Conservation (phyloP, 2,113 vertebrate species). For the Pterocles orientalis region DNA sequence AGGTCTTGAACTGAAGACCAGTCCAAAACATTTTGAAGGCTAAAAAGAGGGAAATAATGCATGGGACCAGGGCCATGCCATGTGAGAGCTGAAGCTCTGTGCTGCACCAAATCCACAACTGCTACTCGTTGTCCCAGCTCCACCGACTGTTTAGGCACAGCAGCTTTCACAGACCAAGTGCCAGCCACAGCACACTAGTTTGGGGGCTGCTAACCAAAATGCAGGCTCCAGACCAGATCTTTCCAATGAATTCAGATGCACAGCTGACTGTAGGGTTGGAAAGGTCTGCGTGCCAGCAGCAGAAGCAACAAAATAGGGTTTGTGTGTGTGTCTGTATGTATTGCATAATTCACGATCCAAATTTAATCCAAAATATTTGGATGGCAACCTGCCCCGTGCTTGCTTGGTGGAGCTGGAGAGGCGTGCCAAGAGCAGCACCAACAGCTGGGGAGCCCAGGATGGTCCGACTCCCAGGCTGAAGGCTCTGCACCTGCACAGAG, state of each 20-base stretch:
- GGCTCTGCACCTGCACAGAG: background rate
- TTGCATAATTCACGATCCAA: background rate
- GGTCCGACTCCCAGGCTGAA: background rate
- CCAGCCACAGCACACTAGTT: background rate
- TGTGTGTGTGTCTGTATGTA: background rate
- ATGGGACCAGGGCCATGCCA: background rate
- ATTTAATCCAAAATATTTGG: slow-evolving; percentile 38
- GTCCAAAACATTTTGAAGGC: background rate
- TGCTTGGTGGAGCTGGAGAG: background rate
- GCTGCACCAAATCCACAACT: background rate
- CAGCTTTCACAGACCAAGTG: background rate
- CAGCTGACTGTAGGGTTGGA: background rate
- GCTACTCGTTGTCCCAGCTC: background rate
- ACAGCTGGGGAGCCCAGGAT: background rate
- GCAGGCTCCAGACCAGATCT: background rate
- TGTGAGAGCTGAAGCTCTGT: background rate
- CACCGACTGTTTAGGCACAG: fast-evolving
- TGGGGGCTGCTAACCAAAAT: background rate
- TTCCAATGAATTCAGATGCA: background rate
- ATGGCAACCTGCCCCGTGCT: fast-evolving
- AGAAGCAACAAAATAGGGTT: background rate
- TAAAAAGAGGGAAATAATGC: background rate
- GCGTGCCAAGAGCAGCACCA: background rate
- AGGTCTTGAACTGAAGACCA: background rate
- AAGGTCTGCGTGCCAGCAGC: background rate